Evolutionary conservation across 2,888 invertebrate species (phyloP).

Genomic region (Lampropteryx suffumata): DNA sequence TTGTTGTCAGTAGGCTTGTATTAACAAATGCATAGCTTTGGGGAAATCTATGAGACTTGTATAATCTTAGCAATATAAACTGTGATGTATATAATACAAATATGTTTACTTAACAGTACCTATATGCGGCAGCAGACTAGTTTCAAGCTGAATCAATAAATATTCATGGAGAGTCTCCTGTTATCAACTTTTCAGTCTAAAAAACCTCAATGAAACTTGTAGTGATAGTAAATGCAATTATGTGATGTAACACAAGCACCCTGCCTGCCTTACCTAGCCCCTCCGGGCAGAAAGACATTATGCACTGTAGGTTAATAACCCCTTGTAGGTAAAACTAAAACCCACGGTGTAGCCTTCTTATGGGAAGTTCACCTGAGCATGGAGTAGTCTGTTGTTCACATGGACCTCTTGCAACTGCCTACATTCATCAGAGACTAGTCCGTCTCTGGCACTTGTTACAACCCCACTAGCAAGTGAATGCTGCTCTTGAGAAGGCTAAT

Average conservation of each 20-base stretch:
- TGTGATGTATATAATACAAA: too few species aligned
- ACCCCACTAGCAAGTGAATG: slow-evolving; percentile 46
- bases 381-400: slow-evolving; percentile 41
- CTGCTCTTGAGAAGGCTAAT: slow-evolving; percentile 38
- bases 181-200: slow-evolving; percentile 1
- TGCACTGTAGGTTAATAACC: slow-evolving; percentile 39
- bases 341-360: neutral
- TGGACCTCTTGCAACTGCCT: slow-evolving; percentile 29
- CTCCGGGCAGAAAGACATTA: neutral
- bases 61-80: too few species aligned
- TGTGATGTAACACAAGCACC: slow-evolving; percentile 8
- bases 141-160: slow-evolving; percentile 19
- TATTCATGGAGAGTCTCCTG: neutral
- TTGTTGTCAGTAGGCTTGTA: neutral
- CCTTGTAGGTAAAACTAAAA: slow-evolving; percentile 24
- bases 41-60: neutral
- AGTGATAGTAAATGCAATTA: neutral
- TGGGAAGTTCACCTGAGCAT: slow-evolving; percentile 49
- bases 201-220: slow-evolving; percentile 10
- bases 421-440: neutral
- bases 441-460: slow-evolving; percentile 30
- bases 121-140: slow-evolving; percentile 2
- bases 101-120: too few species aligned
- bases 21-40: too few species aligned
- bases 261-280: neutral